phyloP scores from a whole-genome alignment of 2,888 invertebrate genomes.

The Acanthopleura granulata region DNA sequence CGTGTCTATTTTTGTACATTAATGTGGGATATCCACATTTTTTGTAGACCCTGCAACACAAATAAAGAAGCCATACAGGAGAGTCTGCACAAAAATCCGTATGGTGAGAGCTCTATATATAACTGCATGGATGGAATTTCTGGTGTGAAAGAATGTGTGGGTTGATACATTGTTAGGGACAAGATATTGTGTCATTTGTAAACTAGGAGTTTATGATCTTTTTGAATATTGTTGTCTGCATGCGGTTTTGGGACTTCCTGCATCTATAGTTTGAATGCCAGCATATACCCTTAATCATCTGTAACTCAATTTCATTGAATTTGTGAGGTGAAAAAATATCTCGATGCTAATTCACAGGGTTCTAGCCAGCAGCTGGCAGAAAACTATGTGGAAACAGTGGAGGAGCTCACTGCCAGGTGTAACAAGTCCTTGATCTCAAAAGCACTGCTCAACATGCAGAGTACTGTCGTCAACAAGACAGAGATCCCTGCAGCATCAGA shows the following conservation, averaged over 20 bases:
- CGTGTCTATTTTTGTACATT: too few species aligned
- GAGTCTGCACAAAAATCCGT: constrained; percentile 25
- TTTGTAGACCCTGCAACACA: constrained; percentile 38
- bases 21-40: not conserved
- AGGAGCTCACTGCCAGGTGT: constrained; percentile 52
- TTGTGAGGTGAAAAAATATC: too few species aligned
- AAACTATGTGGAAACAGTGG: constrained; percentile 47
- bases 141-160: too few species aligned
- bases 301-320: too few species aligned
- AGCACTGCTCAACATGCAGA: constrained; percentile 62
- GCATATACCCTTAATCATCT: too few species aligned
- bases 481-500: constrained; percentile 38
- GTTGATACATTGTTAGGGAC: too few species aligned
- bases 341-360: constrained; percentile 27
- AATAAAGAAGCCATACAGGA: constrained; percentile 45
- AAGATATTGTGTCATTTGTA: too few species aligned
- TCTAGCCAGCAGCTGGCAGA: constrained; percentile 33
- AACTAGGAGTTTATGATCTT: too few species aligned
- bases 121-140: too few species aligned
- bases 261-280: too few species aligned
- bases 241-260: too few species aligned
- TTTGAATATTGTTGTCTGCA: too few species aligned
- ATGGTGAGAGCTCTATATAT: not conserved
- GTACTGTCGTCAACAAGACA: constrained; percentile 43
- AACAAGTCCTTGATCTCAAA: constrained; percentile 59